phyloP scores from a whole-genome alignment of 2,797 vertebrate genomes.

The Peromyscus attwateri region DNA sequence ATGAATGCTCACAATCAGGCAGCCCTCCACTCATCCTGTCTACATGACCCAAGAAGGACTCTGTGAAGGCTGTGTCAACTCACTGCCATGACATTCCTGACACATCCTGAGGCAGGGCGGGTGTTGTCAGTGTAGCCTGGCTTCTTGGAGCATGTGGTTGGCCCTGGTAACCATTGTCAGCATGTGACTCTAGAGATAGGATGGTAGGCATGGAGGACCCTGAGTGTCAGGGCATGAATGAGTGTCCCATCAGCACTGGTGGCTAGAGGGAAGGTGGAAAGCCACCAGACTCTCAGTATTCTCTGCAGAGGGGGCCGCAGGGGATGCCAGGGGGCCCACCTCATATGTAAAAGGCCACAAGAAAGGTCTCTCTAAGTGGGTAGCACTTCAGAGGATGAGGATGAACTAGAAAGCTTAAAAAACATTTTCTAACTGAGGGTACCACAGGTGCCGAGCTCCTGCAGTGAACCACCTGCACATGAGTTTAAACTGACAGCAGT shows the following conservation, averaged over 20 bases:
- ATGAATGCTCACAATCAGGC: background rate
- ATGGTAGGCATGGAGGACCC: background rate
- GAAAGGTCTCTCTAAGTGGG: background rate
- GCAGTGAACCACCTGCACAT: fast-evolving
- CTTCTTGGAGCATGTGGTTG: background rate
- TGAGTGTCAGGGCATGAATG: too few species aligned
- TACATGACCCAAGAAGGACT: background rate
- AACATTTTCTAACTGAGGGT: background rate
- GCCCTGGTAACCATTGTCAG: background rate
- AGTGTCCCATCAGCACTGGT: fast-evolving
- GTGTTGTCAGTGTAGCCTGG: background rate
- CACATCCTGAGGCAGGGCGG: background rate
- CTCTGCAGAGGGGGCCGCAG: background rate
- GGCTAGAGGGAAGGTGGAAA: fast-evolving
- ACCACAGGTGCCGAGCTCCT: background rate
- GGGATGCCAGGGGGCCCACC: too few species aligned
- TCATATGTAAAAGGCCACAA: background rate
- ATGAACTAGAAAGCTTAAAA: background rate
- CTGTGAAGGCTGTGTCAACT: background rate
- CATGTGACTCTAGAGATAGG: background rate
- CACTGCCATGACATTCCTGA: background rate
- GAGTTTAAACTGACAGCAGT: background rate
- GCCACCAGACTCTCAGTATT: background rate
- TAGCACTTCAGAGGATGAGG: background rate
- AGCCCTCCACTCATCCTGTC: background rate